Conservation (phyloP, 2,797 vertebrate species). For the Acanthopagrus latus region DNA sequence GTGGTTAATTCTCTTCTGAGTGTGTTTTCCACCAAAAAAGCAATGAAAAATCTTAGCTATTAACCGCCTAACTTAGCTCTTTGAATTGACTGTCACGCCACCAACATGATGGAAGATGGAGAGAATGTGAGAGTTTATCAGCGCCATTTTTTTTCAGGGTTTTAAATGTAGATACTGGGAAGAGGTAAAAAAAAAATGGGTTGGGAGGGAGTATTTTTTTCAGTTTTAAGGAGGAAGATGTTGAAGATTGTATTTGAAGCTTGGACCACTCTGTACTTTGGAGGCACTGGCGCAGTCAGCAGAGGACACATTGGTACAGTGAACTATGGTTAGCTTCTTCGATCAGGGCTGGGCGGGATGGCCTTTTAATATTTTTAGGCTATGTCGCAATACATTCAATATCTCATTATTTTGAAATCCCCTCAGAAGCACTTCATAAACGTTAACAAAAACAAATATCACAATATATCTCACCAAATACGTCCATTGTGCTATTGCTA, state of each 20-base stretch:
- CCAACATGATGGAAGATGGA: slow-evolving; percentile 17
- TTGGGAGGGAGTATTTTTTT: slow-evolving; percentile 1
- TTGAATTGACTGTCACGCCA: slow-evolving; percentile 11
- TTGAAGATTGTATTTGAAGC: slow-evolving; percentile 75
- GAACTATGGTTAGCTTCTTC: neutral
- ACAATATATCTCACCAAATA: no score
- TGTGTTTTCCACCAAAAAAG: slow-evolving; percentile 22
- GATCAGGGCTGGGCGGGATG: no score
- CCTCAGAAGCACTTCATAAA: no score
- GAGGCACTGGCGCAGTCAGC: slow-evolving; percentile 24
- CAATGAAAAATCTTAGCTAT: neutral
- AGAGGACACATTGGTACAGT: slow-evolving; percentile 11
- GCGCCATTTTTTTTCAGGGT: slow-evolving; percentile 59
- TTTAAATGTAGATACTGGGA: slow-evolving; percentile 53
- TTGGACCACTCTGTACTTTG: slow-evolving; percentile 75
- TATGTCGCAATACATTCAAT: no score
- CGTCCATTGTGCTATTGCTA: no score
- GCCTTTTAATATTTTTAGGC: no score
- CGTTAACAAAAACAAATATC: no score
- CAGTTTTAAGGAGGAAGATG: slow-evolving; percentile 54
- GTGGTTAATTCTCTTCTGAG: slow-evolving; percentile 32
- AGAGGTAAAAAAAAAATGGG: neutral
- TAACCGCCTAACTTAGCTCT: neutral
- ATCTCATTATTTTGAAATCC: no score
- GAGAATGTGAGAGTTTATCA: slow-evolving; percentile 11